Conservation (phyloP, 2,113 vertebrate species). For the Oreochromis aureus region DNA sequence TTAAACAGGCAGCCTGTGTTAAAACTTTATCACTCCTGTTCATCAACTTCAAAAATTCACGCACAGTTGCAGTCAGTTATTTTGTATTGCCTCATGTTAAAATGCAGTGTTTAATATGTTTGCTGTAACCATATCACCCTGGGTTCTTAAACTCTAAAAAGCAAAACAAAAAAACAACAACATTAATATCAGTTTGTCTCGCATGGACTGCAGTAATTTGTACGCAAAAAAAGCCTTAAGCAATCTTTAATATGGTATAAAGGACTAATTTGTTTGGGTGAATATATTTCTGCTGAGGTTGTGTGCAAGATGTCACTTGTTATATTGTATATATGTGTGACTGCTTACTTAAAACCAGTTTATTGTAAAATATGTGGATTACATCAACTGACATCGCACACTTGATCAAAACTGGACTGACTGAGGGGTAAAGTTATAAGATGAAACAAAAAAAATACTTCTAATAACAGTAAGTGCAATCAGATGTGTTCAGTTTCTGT, state of each 20-base stretch:
- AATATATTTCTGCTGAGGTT: conserved; percentile 32
- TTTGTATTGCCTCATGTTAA: conserved; percentile 28
- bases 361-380: conserved; percentile 36
- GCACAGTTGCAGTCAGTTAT: background rate
- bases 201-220: conserved; percentile 52
- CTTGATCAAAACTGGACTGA: conserved; percentile 26
- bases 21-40: background rate
- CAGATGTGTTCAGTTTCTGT: conserved; percentile 39
- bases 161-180: background rate
- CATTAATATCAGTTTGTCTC: conserved; percentile 34
- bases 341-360: conserved; percentile 30
- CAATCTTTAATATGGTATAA: conserved; percentile 39
- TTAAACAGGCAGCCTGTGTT: background rate
- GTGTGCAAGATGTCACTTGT: conserved; percentile 42
- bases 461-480: conserved; percentile 40
- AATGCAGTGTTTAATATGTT: conserved; percentile 41
- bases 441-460: conserved; percentile 24
- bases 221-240: conserved; percentile 61
- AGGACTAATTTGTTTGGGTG: conserved; percentile 38
- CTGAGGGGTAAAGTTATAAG: conserved; percentile 13
- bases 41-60: background rate
- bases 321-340: conserved; percentile 36
- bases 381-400: conserved; percentile 49
- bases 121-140: conserved; percentile 26
- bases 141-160: conserved; percentile 25